phyloP scores from a whole-genome alignment of 2,113 vertebrate species.

The Motacilla tschutschensis region DNA sequence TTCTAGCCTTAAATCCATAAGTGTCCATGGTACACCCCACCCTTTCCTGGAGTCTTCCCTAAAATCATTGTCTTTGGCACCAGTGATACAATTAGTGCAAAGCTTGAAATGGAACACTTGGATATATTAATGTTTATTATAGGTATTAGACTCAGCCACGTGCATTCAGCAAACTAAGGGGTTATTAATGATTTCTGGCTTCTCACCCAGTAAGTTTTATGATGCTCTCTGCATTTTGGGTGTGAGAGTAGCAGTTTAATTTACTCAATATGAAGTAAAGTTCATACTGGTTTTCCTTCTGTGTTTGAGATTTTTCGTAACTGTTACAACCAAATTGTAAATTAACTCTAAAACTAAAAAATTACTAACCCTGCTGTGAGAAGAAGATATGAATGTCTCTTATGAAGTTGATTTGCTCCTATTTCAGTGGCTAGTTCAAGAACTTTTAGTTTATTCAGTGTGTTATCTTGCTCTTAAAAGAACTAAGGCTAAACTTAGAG shows the following conservation, averaged over 20 bases:
- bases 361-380: background rate
- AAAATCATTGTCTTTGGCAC: background rate
- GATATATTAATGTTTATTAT: background rate
- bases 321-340: background rate
- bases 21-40: fast-evolving
- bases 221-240: background rate
- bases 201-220: background rate
- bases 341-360: background rate
- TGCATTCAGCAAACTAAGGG: background rate
- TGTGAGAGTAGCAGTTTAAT: background rate
- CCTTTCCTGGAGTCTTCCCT: background rate
- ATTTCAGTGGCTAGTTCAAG: background rate
- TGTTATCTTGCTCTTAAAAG: background rate
- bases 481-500: background rate
- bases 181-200: background rate
- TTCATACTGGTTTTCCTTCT: background rate
- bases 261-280: fast-evolving
- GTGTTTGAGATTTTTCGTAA: background rate
- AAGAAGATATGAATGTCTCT: background rate
- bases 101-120: background rate
- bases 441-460: background rate
- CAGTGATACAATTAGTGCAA: background rate
- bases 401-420: background rate
- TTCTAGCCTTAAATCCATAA: background rate
- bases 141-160: background rate